These are phyloP conservation scores for Cyprinodon variegatus DNA, from an alignment of 2,113 vertebrate genomes.

Conservation along the genomic window DNA sequence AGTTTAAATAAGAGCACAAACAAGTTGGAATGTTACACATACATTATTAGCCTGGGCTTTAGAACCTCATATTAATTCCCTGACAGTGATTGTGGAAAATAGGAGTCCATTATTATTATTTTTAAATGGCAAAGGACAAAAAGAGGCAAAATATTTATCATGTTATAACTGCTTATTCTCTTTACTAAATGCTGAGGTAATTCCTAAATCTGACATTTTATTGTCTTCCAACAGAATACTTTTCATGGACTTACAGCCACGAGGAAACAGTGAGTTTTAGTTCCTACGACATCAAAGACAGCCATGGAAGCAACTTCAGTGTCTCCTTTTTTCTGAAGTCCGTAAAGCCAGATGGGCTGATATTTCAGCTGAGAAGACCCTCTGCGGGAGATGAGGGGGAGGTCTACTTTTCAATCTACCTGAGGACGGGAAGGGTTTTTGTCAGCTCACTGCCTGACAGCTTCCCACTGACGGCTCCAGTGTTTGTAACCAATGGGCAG, in stretches of 20 bases:
- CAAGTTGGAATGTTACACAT: no score
- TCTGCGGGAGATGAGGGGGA: constrained; percentile 23
- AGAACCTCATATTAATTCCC: no score
- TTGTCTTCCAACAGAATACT: constrained; percentile 76
- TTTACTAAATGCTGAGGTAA: background rate
- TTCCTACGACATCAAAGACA: constrained; percentile 72
- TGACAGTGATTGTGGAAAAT: no score
- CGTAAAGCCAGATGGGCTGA: constrained; percentile 79
- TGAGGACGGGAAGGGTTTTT: constrained; percentile 79
- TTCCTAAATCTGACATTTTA: background rate
- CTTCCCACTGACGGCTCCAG: constrained; percentile 57
- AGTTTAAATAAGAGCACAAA: no score
- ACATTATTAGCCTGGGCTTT: no score
- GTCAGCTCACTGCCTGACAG: constrained; percentile 45
- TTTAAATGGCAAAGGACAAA: no score
- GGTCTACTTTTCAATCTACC: constrained; percentile 81
- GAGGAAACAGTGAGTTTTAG: constrained; percentile 82
- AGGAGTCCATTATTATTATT: no score
- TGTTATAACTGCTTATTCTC: background rate
- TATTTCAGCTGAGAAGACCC: constrained; percentile 82
- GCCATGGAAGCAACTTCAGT: constrained; percentile 79
- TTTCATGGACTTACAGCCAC: constrained; percentile 86
- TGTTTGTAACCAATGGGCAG: constrained; percentile 80
- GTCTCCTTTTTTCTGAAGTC: constrained; percentile 90
- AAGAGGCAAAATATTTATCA: no score